Conservation (phyloP, 2,888 invertebrate genomes). For the Halocaridina rubra region DNA sequence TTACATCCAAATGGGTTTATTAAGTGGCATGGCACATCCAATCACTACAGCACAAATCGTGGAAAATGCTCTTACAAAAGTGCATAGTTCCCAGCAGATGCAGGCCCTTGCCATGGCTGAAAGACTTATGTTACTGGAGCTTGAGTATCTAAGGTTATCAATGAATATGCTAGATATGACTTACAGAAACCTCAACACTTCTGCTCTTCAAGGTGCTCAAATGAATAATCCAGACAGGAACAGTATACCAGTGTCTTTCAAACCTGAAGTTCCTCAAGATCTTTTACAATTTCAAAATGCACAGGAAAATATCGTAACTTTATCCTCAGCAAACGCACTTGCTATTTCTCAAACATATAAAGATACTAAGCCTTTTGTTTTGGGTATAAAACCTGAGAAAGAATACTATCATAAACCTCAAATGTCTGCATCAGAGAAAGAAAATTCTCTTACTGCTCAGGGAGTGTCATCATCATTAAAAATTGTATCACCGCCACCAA, state of each 20-base stretch:
- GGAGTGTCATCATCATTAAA: too few relatives aligned
- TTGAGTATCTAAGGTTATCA: neutral
- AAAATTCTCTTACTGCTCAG: too few relatives aligned
- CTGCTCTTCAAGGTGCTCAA: neutral
- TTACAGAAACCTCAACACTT: neutral
- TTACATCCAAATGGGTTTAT: neutral
- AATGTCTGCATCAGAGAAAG: too few relatives aligned
- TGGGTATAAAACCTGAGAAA: too few relatives aligned
- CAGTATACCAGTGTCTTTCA: neutral
- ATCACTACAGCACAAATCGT: neutral
- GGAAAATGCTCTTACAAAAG: neutral
- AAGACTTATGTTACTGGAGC: neutral
- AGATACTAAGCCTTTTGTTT: too few relatives aligned
- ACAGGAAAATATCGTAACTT: too few relatives aligned
- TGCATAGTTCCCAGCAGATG: neutral
- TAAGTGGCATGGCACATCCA: neutral
- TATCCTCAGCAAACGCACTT: too few relatives aligned
- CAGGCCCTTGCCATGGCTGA: neutral
- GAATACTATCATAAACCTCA: too few relatives aligned
- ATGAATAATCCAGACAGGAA: neutral
- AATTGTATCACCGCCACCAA: too few relatives aligned
- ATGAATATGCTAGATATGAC: neutral
- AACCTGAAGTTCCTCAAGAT: too few relatives aligned
- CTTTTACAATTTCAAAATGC: too few relatives aligned
- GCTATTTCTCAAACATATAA: too few relatives aligned